Base-by-base conservation (phyloP, 53 echinoderm and acorn worm species). In the Echinarachnius parma region DNA sequence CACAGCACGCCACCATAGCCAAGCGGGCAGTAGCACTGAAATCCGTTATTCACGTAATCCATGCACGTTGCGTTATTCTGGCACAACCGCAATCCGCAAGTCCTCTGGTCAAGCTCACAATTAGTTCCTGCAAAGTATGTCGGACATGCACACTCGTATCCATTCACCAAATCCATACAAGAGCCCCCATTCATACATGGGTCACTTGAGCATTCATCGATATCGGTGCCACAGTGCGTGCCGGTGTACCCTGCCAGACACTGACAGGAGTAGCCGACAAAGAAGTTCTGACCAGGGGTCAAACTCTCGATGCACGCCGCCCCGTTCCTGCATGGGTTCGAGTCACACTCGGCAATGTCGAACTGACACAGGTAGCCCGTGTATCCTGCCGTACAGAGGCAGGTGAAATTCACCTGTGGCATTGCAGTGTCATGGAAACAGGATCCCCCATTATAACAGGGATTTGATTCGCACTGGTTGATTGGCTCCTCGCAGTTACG, bases 41-140 rank as follows among this genome's bases (percentile, higher is more conserved):
- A 89, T 31, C 93, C 93, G 22, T 87, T 81, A 56, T 76, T 52
- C 1, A 80, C 78, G 4, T 48, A 19, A 61, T 98, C 80, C 0
- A 30, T 34, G 46, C 98, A 98, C 1, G 66, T 77, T 0, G 88
- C 88, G 25, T 56, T 77, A 56, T 98, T 91, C 57, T 78, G 80
- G 37, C 98, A 98, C 2, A 88, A 57, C 13, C 31, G 31, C 26
- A 85, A 74, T 11, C 24, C 75, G 74, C 98, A 98, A 0, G 88
- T 98, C 61, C 98, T 82, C 9, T 77, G 68, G 69, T 98, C 98
- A n/a, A 66, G 45, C 31, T 86, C 86, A 53, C 98, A 98, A 52
- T 85, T 74, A 3, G 10, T 60, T 4, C 98, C 98, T 13, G 45
- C 67, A 58, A 85, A 98, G 47, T 77, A 66, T 31, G 33, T 25